Base-by-base conservation (phyloP, 2,888 invertebrate species). In the Drosophila quinaria region DNA sequence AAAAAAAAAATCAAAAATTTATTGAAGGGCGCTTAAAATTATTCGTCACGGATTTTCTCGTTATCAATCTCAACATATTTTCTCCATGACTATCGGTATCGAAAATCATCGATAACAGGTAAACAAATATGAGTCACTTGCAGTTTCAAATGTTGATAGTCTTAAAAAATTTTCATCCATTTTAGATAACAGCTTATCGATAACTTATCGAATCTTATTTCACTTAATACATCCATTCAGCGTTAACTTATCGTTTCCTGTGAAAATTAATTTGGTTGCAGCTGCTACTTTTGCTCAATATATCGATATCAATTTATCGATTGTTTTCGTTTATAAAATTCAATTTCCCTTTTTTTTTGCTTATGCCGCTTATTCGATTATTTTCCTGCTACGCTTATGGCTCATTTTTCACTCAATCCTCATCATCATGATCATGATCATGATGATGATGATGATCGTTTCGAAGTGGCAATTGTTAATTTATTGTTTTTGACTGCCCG, bases 401-500 rank as follows among this genome's bases (percentile, higher is more conserved):
- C 47, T 56, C 59, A 70, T 76, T 74, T 78, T 62, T 74, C 79
- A 78, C 39, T 39, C 51, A 51, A 47, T 47, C 42, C 39, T 59
- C 50, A 42, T 55, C 19, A 25, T 31, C 33, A 6, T 31, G 49
- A 17, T 50, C 13, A 44, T 51, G 41, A 60, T 35, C 5, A 46
- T 44, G 11, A 37, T 25, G 22, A 11, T 35, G 49, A 35, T 39
- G 47, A 58, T 29, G 58, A 39, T 58, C 70, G 59, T 72, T 77
- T 54, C 61, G 51, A 73, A 76, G 83, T 89, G 89, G 85, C 81
- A 84, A 87, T 87, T 81, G 78, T 81, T 70, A 84, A 84, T 89
- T 89, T 84, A 89, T 89, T 71, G 81, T 70, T 89, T 87, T 72
- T 58, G 71, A 71, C 67, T 70, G 74, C 68, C 89, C 85, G 73